Evolutionary conservation across 2,888 invertebrate genomes (phyloP).

Genomic region (Apamea anceps): DNA sequence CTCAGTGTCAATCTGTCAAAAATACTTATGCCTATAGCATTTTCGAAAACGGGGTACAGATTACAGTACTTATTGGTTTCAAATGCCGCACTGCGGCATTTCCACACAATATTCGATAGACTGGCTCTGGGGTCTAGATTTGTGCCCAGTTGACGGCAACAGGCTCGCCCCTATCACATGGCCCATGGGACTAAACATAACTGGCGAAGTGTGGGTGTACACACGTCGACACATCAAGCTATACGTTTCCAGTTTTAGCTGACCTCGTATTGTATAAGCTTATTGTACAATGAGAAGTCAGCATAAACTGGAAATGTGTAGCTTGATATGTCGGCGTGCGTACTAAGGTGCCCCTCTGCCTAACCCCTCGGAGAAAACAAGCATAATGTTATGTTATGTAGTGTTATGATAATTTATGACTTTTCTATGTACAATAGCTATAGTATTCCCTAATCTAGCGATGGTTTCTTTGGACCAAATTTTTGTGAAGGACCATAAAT

Average conservation of each 20-base stretch:
- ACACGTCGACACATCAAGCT: no score
- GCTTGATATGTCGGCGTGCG: no score
- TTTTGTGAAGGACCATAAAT: background rate
- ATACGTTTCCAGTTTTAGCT: no score
- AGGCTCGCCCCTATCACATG: background rate
- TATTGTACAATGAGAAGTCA: no score
- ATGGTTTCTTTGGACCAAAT: background rate
- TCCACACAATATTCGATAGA: background rate
- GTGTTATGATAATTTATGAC: no score
- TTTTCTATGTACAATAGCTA: background rate
- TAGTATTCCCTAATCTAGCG: background rate
- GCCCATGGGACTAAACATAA: background rate
- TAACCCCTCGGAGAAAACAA: no score
- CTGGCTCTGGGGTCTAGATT: background rate
- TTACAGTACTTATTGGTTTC: background rate
- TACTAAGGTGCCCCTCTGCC: no score
- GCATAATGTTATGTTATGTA: no score
- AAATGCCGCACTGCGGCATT: slow-evolving; percentile 13
- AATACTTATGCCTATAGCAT: no score
- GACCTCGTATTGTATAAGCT: no score
- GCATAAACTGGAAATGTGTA: no score
- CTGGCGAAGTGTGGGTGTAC: background rate
- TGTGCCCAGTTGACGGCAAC: background rate
- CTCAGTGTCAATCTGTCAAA: no score
- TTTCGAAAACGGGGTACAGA: background rate